A percentile compares a stretch with the other conserved stretches of the same genome.
These are phyloP conservation scores for Eurytoma californica DNA, from an alignment of 2,888 invertebrate genomes.

Conservation along the genomic window DNA sequence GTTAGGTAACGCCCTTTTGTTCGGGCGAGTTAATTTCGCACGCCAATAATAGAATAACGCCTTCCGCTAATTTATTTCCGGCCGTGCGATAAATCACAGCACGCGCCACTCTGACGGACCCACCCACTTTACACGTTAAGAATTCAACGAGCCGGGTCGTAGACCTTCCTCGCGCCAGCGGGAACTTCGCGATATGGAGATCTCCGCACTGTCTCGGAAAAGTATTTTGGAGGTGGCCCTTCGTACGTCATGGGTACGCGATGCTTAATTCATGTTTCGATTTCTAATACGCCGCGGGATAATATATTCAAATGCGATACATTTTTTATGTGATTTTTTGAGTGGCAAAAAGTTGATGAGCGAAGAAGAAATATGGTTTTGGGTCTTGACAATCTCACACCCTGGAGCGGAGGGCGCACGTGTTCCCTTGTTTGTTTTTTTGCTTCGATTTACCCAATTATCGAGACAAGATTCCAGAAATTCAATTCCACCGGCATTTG, in stretches of 20 bases:
- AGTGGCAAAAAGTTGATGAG: too few species aligned
- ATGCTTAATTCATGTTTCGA: too few species aligned
- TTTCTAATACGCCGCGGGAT: too few species aligned
- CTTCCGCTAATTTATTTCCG: slow-evolving; percentile 6
- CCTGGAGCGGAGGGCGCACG: too few species aligned
- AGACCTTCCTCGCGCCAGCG: background rate
- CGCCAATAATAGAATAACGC: slow-evolving; percentile 16
- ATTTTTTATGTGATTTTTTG: too few species aligned
- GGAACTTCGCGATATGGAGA: background rate
- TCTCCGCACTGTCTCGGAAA: background rate
- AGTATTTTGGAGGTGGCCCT: background rate
- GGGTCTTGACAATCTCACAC: too few species aligned
- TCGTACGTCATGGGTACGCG: too few species aligned
- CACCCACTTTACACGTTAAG: slow-evolving; percentile 8
- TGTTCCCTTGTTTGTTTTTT: background rate
- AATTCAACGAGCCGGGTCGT: slow-evolving; percentile 23
- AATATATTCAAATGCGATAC: too few species aligned
- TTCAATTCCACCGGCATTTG: background rate
- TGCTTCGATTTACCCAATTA: background rate
- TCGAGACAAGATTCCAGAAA: too few species aligned
- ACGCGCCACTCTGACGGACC: background rate
- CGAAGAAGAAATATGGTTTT: too few species aligned
- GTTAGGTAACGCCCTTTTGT: background rate
- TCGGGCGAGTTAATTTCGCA: slow-evolving; percentile 5
- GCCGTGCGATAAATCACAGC: background rate